Conservation (phyloP, 1,140 invertebrate genomes). For the Venturia canescens region DNA sequence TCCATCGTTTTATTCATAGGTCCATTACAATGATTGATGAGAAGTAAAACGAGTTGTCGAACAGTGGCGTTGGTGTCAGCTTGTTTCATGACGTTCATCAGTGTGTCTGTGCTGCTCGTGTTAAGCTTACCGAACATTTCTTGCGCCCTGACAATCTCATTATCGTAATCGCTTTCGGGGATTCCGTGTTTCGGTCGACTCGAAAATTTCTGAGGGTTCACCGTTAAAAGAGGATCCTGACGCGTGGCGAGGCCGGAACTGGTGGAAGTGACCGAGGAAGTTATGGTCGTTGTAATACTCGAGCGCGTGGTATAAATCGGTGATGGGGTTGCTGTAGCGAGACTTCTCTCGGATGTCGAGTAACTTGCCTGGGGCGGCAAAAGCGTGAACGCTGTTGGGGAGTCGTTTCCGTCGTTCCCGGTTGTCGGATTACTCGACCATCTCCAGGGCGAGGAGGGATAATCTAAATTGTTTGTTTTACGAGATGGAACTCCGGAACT, state of each 20-base stretch:
- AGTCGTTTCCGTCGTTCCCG: slow-evolving; percentile 61
- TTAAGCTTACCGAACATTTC: slow-evolving; percentile 87
- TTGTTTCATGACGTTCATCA: slow-evolving; percentile 88
- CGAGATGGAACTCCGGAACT: slow-evolving; percentile 59
- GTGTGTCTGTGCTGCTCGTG: slow-evolving; percentile 83
- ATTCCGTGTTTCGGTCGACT: slow-evolving; percentile 48
- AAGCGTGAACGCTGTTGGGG: slow-evolving; percentile 71
- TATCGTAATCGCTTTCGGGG: slow-evolving; percentile 71
- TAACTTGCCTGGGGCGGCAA: slow-evolving; percentile 62
- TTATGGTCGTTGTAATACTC: slow-evolving; percentile 66
- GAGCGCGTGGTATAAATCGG: slow-evolving; percentile 65
- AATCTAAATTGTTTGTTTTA: slow-evolving; percentile 55
- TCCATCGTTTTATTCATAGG: slow-evolving; percentile 81
- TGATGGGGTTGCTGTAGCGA: slow-evolving; percentile 63
- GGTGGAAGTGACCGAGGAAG: slow-evolving; percentile 64
- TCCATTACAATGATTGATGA: slow-evolving; percentile 86
- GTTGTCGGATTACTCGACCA: slow-evolving; percentile 59
- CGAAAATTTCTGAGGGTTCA: background rate
- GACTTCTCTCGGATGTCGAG: slow-evolving; percentile 60
- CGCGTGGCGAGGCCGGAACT: slow-evolving; percentile 49
- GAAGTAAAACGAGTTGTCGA: slow-evolving; percentile 83
- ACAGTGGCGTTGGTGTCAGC: slow-evolving; percentile 87
- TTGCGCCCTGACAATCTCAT: slow-evolving; percentile 80
- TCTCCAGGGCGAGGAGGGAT: slow-evolving; percentile 66
- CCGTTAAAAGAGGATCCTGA: slow-evolving; percentile 20